These are phyloP conservation scores for Todiramphus saurophagus DNA, from an alignment of 2,113 vertebrate species.

Conservation along the genomic window DNA sequence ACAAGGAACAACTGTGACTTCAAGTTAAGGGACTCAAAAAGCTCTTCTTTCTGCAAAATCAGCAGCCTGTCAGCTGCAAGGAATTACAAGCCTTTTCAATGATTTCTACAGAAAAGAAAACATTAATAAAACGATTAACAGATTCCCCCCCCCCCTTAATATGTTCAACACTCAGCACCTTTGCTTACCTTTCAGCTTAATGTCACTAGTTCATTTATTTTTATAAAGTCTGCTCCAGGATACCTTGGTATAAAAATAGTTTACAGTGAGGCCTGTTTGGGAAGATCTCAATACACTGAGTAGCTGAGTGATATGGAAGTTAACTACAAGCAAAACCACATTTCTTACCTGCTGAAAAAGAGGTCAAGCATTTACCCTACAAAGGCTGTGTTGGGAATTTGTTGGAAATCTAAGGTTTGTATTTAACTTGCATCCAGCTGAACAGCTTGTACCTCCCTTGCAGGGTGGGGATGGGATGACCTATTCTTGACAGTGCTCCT, in stretches of 20 bases:
- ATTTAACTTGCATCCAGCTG: background rate
- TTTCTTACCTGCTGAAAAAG: background rate
- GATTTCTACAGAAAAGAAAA: slow-evolving; percentile 64
- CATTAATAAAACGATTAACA: slow-evolving; percentile 68
- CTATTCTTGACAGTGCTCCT: background rate
- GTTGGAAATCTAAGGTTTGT: background rate
- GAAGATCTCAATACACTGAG: background rate
- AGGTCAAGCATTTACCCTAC: background rate
- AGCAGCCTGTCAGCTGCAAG: slow-evolving; percentile 65
- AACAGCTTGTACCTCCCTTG: background rate
- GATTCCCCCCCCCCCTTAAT: background rate
- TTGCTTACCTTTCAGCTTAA: slow-evolving; percentile 67
- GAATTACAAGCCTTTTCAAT: slow-evolving; percentile 62
- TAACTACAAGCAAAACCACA: background rate
- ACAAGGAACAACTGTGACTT: slow-evolving; percentile 59
- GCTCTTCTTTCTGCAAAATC: slow-evolving; percentile 57
- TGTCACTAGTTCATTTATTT: slow-evolving; percentile 69
- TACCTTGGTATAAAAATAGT: slow-evolving; percentile 36
- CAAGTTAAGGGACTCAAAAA: slow-evolving; percentile 40
- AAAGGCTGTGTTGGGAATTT: background rate
- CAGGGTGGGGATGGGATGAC: background rate
- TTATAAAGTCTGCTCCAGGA: slow-evolving; percentile 46
- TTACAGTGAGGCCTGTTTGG: slow-evolving; percentile 25
- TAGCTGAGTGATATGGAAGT: background rate
- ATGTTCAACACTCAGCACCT: slow-evolving; percentile 63